These are phyloP conservation scores for Smutsia gigantea DNA, from an alignment of 2,797 vertebrate genomes.

Conservation along the genomic window DNA sequence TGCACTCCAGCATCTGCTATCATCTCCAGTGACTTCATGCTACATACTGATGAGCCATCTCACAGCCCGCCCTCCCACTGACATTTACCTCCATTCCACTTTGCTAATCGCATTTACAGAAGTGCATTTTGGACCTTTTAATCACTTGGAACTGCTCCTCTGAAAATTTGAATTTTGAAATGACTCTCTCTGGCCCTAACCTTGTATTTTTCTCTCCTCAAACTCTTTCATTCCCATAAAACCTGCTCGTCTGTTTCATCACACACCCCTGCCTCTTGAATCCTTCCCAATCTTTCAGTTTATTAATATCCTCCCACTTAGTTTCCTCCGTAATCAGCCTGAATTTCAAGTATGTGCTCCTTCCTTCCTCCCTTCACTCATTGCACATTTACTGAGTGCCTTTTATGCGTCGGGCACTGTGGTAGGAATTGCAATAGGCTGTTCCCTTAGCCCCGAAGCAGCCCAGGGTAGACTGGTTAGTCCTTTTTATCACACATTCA, in stretches of 20 bases:
- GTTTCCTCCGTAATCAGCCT: not conserved
- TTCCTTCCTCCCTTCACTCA: not conserved
- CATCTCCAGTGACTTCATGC: not conserved
- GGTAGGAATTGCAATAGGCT: not conserved
- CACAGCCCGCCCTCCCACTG: not conserved
- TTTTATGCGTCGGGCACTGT: not conserved
- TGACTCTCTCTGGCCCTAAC: not conserved
- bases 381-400: not conserved
- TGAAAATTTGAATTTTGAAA: conserved; percentile 30
- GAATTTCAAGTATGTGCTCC: not conserved
- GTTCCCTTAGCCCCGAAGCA: not conserved
- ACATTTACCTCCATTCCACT: not conserved
- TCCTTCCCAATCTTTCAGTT: not conserved
- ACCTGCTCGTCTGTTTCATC: not conserved
- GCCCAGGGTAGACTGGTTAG: not conserved
- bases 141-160: not conserved
- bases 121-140: not conserved
- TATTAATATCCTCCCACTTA: not conserved
- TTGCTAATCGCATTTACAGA: not conserved
- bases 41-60: not conserved
- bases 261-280: not conserved
- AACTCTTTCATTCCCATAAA: not conserved
- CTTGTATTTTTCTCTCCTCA: conserved; percentile 14
- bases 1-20: not conserved
- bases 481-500: not conserved